Percentiles rank a stretch among this genome's conserved stretches.
Evolutionary conservation across 1,140 invertebrate genomes (phyloP).

Genomic region (Sarcophaga peregrina): DNA sequence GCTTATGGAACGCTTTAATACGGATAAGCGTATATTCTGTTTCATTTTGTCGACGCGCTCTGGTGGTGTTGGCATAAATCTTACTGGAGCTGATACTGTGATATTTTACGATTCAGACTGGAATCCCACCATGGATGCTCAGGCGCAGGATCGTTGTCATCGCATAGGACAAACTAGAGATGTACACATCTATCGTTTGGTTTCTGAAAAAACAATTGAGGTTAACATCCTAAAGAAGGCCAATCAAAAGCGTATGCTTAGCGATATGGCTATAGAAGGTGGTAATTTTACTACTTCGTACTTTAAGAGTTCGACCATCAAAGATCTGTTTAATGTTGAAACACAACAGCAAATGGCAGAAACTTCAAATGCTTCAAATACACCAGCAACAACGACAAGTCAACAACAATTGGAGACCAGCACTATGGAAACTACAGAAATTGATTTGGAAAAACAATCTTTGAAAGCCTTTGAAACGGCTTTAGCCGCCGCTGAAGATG

Average conservation of each 20-base stretch:
- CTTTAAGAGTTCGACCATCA: constrained; percentile 93
- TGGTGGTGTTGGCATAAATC: constrained; percentile 97
- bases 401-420: constrained; percentile 11
- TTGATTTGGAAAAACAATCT: constrained; percentile 70
- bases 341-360: constrained; percentile 72
- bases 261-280: constrained; percentile 97
- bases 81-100: constrained; percentile 99
- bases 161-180: constrained; percentile 99
- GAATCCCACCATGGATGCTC: constrained; percentile 99
- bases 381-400: constrained; percentile 48
- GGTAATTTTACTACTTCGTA: constrained; percentile 99
- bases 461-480: constrained; percentile 83
- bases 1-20: constrained; percentile 98
- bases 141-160: constrained; percentile 98
- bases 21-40: constrained; percentile 93
- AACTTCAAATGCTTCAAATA: constrained; percentile 43
- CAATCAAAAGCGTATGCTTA: constrained; percentile 95
- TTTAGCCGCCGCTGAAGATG: constrained; percentile 92
- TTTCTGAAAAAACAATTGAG: constrained; percentile 97
- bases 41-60: constrained; percentile 98
- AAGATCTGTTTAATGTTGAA: constrained; percentile 90
- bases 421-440: constrained; percentile 53
- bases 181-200: constrained; percentile 97
- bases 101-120: constrained; percentile 99
- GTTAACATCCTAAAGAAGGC: constrained; percentile 99